Conservation (phyloP, 2,113 vertebrate species). For the Pluvialis apricaria region DNA sequence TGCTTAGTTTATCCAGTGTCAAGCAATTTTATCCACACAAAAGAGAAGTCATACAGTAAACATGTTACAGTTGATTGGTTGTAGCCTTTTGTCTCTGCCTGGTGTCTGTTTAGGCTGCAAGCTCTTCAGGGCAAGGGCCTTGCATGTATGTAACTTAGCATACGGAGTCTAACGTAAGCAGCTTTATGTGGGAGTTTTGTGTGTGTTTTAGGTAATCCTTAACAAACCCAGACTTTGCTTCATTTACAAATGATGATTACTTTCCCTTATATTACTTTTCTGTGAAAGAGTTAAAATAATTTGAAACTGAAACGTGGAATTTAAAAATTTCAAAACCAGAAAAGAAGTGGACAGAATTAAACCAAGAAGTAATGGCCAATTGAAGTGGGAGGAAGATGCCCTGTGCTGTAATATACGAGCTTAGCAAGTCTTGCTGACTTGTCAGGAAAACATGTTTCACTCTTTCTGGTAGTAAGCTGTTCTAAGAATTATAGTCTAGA, state of each 20-base stretch:
- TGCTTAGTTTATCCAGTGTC: neutral
- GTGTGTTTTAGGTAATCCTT: neutral
- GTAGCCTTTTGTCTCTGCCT: neutral
- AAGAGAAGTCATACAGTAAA: neutral
- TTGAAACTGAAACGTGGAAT: neutral
- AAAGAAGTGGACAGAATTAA: neutral
- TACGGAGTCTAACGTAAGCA: neutral
- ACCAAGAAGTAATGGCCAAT: neutral
- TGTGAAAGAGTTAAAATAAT: neutral
- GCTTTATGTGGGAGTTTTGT: neutral
- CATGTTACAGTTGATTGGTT: neutral
- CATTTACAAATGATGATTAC: neutral
- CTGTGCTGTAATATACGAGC: neutral
- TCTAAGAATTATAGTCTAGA: neutral
- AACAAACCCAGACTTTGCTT: neutral
- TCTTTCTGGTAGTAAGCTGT: neutral
- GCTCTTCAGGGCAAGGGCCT: neutral
- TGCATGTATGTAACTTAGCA: neutral
- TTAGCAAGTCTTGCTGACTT: neutral
- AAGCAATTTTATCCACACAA: neutral
- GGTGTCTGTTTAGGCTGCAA: accelerated
- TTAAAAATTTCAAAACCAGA: neutral
- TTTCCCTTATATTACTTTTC: neutral
- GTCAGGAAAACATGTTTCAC: neutral
- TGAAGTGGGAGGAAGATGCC: neutral